A percentile compares a stretch with the other conserved stretches of the same genome.
These are phyloP conservation scores for Lutraria lutraria DNA, from an alignment of 2,888 invertebrate genomes.

Conservation along the genomic window DNA sequence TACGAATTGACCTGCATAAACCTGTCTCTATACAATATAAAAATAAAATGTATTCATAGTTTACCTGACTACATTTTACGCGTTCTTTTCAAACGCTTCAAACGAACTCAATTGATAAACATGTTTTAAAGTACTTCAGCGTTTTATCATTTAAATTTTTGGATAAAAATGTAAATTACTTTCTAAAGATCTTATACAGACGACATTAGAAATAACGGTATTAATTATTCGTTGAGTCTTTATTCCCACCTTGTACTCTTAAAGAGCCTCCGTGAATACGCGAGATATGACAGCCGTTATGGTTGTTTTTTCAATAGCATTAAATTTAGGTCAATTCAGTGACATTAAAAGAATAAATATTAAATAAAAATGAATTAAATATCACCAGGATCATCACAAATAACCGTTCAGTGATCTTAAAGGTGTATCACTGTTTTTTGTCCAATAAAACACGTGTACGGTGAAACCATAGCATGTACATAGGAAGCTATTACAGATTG, in stretches of 20 bases:
- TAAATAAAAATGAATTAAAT: neutral
- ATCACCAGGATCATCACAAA: neutral
- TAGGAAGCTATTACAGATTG: no score
- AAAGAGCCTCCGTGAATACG: neutral
- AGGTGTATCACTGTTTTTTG: neutral
- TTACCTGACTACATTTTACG: neutral
- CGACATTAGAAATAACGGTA: slow-evolving; percentile 5
- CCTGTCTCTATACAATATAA: neutral
- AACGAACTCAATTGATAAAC: neutral
- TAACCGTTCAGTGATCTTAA: neutral
- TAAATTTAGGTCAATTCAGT: neutral
- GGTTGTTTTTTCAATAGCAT: neutral
- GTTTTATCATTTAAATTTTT: neutral
- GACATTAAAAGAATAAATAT: neutral
- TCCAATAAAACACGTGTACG: no score
- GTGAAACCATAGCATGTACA: no score
- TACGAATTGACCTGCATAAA: neutral
- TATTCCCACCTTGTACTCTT: neutral
- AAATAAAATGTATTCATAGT: neutral
- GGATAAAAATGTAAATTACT: slow-evolving; percentile 14
- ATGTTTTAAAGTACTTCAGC: neutral
- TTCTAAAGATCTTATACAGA: neutral
- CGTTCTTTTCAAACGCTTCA: neutral
- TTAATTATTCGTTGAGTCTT: neutral
- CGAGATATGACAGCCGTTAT: neutral